Base-by-base conservation (phyloP, 2,113 vertebrate genomes). In the Drymodes brunneopygia region DNA sequence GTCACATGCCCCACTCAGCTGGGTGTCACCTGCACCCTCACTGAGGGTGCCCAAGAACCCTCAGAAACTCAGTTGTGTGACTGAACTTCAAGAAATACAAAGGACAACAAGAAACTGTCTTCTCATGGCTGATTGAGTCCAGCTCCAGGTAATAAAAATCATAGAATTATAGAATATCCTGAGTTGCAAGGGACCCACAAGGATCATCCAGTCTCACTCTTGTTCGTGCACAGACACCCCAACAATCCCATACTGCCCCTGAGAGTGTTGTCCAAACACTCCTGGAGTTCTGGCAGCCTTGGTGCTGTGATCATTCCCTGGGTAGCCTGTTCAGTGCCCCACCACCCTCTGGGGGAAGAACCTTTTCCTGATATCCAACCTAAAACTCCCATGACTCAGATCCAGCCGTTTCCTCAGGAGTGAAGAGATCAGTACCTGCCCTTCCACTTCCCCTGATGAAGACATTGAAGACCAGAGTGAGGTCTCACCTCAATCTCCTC, bases 191-290 rank as follows among this genome's bases (percentile, higher is more conserved):
- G 6, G 25, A 27, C 6, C 3, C 25, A 57, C 8, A 15, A 31
- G 11, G 25, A 48, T 22, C 66, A 80, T 31, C 3, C 5, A 72
- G 31, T 36, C 9, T 35, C 36, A 27, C 31, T 56, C 2, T 50
- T 57, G 14, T 9, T 42, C 35, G 31, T 31, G 17, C 14, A 62
- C 25, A 72, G 42, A 57, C 24, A 60, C 8, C 7, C 8, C 36
- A 45, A 57, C 20, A 40, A 64, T 1, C 14, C 21, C 25, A 44
- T 0, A 1, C 2, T 31, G 18, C 36, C 13, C 48, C 25, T 35
- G 29, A 48, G 31, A 48, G 6, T 0, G 0, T 8, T 72, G 25
- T 44, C 38, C 44, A 73, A 73, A 11, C 1, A 2, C 3, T 47
- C 25, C 29, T 60, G 47, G 24, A 61, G 21, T 17, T 67, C 47